Evolutionary conservation across 2,888 invertebrate species (phyloP), one percentile per base, ranked within the genome.

Genomic region (Ptilodon capucinus): DNA sequence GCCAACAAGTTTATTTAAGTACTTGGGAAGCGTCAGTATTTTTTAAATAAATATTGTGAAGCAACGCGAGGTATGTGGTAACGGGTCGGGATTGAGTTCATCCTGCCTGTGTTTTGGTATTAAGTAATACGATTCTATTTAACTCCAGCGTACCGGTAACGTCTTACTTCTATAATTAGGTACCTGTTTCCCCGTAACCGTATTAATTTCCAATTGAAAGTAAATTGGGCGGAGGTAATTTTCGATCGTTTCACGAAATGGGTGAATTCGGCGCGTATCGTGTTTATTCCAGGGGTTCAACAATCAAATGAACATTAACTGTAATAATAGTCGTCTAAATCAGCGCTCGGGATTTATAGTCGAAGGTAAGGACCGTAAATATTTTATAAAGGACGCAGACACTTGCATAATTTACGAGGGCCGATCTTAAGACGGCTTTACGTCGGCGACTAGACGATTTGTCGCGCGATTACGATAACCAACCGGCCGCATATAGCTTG

Each of bases 301-400:
- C 60, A 60, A 64, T 64, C 57, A 53, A 67, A 64, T 57, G 57
- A 46, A 64, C 64, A 64, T 64, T 64, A 67, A 60, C 45, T 50
- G 50, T 54, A 60, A 67, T 64, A 64, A 64, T 59, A 61, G 61
- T 57, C 53, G 59, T 54, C 58, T 70, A 63, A 68, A 63, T 63
- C 68, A 58, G 59, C 65, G 50, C 57, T 64, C 64, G 52, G 58
- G 67, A 72, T 79, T 79, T 80, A 80, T 73, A 55, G 60, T 51
- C 55, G 53, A 62, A 76, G 74, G 73, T 75, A 76, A 71, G 53
- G 67, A 68, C 73, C 71, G 74, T 81, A 74, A 80, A 82, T 80
- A 79, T 74, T 81, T 77, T 75, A 81, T 68, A 69, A 67, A 60
- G 66, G 60, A 68, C 56, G 64, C 52, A 59, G 55, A 56, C 51